These are phyloP conservation scores for Dascillus cervinus DNA, from an alignment of 2,888 invertebrate species.

Conservation along the genomic window DNA sequence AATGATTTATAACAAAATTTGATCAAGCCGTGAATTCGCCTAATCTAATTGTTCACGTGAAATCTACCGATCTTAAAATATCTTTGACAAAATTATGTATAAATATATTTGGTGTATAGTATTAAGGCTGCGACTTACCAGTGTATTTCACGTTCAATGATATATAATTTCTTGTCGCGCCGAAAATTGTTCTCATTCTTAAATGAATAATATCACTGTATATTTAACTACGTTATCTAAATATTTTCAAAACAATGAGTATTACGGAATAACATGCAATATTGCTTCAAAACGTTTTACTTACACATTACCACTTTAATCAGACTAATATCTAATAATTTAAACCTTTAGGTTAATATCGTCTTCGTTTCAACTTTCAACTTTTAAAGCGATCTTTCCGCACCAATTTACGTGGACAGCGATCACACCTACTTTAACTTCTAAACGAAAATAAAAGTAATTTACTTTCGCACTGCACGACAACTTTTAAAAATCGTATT, in stretches of 20 bases:
- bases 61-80: slow-evolving; percentile 22
- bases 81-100: slow-evolving; percentile 22
- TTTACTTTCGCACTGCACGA: too few relatives aligned
- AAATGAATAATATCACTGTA: slow-evolving; percentile 15
- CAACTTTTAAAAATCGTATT: too few relatives aligned
- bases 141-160: too few relatives aligned
- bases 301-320: neutral
- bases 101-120: slow-evolving; percentile 34
- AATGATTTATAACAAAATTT: too few relatives aligned
- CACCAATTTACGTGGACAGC: too few relatives aligned
- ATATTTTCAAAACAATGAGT: slow-evolving; percentile 9
- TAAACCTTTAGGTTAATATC: too few relatives aligned
- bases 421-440: too few relatives aligned
- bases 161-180: slow-evolving; percentile 14
- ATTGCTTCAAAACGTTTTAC: slow-evolving; percentile 23
- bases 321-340: too few relatives aligned
- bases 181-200: slow-evolving; percentile 5
- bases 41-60: slow-evolving; percentile 23
- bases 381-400: too few relatives aligned
- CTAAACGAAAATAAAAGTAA: too few relatives aligned
- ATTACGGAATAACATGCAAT: slow-evolving; percentile 27
- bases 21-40: slow-evolving; percentile 20
- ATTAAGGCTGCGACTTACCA: slow-evolving; percentile 38
- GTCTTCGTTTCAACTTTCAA: too few relatives aligned
- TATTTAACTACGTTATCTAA: too few relatives aligned